Evolutionary conservation across 2,113 vertebrate species (phyloP), one percentile per base, ranked within the genome.

Genomic region (Sterrhoptilus dennistouni): DNA sequence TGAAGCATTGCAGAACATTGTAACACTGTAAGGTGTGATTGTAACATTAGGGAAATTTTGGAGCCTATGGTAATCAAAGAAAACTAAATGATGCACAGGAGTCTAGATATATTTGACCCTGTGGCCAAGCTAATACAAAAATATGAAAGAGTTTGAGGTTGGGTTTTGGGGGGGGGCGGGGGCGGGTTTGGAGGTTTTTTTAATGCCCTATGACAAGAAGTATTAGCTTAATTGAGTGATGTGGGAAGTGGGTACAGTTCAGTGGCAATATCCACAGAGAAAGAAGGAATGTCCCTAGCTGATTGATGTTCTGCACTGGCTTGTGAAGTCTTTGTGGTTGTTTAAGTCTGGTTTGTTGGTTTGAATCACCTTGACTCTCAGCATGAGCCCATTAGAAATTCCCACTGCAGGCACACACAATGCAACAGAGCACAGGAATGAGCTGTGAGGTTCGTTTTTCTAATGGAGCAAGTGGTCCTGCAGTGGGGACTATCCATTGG

Each of bases 141-240:
- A 44, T 42, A 3, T 42, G 15, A 19, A 74, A 75, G 14, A 14
- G 5, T 24, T 44, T 33, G 19, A 8, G 9, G 1, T 5, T 36
- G 12, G 2, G 6, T 35, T 27, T 15, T 20, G 19, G 5, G 6
- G 7, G 5, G 9, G 8, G 1, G 3, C 3, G 1, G 8, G n/a
- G n/a, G n/a, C n/a, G n/a, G n/a, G n/a, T n/a, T 19, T 40, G 5
- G 11, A 38, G 8, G 22, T 44, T 45, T 45, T 15, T 44, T 52
- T 15, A 9, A n/a, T 45, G 29, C 72, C 24, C 15, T 54, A 8
- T 75, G 7, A 59, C 9, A 66, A 50, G 21, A 7, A 47, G 3
- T 20, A 36, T 45, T 76, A 60, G 4, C 14, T 84, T 75, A 56
- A 50, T 44, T 23, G n/a, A 9, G n/a, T 1, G 2, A n/a, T 8